Conservation (phyloP, 1,140 invertebrate species). For the Neomicropteryx cornuta region DNA sequence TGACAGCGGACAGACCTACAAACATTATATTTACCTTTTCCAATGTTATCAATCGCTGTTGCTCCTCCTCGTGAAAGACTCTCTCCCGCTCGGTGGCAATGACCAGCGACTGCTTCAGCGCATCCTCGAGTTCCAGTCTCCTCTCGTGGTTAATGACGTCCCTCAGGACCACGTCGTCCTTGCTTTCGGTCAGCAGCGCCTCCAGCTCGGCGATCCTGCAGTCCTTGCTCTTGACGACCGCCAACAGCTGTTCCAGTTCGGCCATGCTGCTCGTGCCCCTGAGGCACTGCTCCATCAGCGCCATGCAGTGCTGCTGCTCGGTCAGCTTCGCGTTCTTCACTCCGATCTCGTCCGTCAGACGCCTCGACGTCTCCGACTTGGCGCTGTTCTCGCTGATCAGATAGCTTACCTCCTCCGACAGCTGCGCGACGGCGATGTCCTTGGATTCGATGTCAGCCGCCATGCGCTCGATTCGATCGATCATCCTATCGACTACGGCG, state of each 20-base stretch:
- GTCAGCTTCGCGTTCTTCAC: constrained; percentile 41
- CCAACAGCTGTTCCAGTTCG: constrained; percentile 38
- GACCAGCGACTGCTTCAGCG: constrained; percentile 54
- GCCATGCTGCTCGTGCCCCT: constrained; percentile 42
- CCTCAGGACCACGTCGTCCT: constrained; percentile 25
- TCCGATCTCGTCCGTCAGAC: constrained; percentile 35
- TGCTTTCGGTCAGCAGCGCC: constrained; percentile 36
- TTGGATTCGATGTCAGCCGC: constrained; percentile 16
- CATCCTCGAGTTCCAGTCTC: constrained; percentile 72
- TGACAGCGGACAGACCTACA: not conserved
- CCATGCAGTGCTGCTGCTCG: constrained; percentile 43
- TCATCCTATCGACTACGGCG: constrained; percentile 34
- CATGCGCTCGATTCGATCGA: constrained; percentile 21
- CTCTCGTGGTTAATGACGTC: constrained; percentile 33
- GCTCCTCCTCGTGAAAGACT: constrained; percentile 49
- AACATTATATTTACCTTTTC: constrained; percentile 42
- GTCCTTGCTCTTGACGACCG: constrained; percentile 41
- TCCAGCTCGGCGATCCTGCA: constrained; percentile 38
- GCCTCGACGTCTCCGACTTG: constrained; percentile 22
- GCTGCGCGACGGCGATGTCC: too few species aligned
- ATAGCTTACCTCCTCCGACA: too few species aligned
- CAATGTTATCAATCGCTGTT: constrained; percentile 44
- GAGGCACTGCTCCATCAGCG: constrained; percentile 40
- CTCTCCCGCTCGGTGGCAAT: constrained; percentile 52
- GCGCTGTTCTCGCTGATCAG: constrained; percentile 9